These are phyloP conservation scores for Corythornis leucogaster DNA, from an alignment of 2,797 vertebrate species.

Conservation along the genomic window DNA sequence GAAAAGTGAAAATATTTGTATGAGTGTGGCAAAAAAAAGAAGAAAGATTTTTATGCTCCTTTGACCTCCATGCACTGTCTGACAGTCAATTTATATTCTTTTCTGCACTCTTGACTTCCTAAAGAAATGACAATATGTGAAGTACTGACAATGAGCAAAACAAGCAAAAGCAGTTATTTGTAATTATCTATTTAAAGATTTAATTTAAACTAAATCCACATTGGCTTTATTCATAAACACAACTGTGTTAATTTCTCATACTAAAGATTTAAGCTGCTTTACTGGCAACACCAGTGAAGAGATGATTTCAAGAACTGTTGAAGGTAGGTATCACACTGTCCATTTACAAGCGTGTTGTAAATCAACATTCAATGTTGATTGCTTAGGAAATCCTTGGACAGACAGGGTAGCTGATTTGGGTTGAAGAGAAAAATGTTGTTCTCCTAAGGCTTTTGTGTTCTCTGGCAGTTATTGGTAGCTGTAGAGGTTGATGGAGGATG, in stretches of 20 bases:
- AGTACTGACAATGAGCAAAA: not conserved
- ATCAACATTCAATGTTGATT: not conserved
- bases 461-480: not conserved
- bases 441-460: not conserved
- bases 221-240: not conserved
- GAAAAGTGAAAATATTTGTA: not conserved
- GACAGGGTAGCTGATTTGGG: not conserved
- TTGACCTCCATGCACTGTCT: not conserved
- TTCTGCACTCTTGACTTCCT: not conserved
- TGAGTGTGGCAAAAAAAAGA: not conserved
- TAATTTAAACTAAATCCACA: not conserved
- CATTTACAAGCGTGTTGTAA: not conserved
- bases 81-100: not conserved
- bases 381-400: not conserved
- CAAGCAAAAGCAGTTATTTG: not conserved
- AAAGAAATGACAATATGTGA: not conserved
- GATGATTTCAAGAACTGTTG: not conserved
- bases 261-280: not conserved
- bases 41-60: not conserved
- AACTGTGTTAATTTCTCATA: not conserved
- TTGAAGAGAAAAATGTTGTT: not conserved
- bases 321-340: not conserved
- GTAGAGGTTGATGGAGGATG: not conserved
- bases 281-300: not conserved
- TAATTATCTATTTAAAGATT: not conserved